phyloP scores from a whole-genome alignment of 2,888 invertebrate species.

The Pinctada fucata region DNA sequence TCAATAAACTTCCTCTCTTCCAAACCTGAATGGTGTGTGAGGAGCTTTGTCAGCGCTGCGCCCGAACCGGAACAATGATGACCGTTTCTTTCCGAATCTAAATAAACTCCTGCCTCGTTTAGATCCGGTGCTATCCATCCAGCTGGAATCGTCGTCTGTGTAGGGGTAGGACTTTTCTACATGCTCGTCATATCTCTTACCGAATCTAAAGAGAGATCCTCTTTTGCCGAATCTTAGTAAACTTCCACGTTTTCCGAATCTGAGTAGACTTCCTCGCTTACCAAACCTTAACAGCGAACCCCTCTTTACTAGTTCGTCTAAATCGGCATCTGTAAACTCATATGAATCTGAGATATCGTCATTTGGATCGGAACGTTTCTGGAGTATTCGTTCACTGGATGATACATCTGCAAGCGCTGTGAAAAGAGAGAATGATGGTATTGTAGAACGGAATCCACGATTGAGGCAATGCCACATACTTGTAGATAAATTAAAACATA shows the following conservation, averaged over 20 bases:
- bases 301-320: constrained; percentile 45
- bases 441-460: too few species aligned
- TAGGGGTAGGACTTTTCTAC: constrained; percentile 28
- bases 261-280: constrained; percentile 56
- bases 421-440: too few species aligned
- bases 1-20: constrained; percentile 38
- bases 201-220: constrained; percentile 53
- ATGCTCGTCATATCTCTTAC: constrained; percentile 43
- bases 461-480: too few species aligned
- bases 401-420: not conserved
- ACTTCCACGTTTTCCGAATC: constrained; percentile 59
- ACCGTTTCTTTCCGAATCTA: constrained; percentile 36
- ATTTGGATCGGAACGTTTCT: constrained; percentile 25
- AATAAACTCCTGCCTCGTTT: constrained; percentile 33
- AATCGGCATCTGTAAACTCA: constrained; percentile 34
- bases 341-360: constrained; percentile 28
- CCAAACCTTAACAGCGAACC: constrained; percentile 60
- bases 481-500: too few species aligned
- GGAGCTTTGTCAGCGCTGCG: constrained; percentile 45
- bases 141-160: not conserved
- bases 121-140: constrained; percentile 8
- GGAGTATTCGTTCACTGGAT: constrained; percentile 21
- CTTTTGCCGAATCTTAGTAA: constrained; percentile 57
- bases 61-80: constrained; percentile 46
- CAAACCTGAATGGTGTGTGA: constrained; percentile 50